phyloP scores from a whole-genome alignment of 1,140 invertebrate genomes.

The Helicoverpa zea region DNA sequence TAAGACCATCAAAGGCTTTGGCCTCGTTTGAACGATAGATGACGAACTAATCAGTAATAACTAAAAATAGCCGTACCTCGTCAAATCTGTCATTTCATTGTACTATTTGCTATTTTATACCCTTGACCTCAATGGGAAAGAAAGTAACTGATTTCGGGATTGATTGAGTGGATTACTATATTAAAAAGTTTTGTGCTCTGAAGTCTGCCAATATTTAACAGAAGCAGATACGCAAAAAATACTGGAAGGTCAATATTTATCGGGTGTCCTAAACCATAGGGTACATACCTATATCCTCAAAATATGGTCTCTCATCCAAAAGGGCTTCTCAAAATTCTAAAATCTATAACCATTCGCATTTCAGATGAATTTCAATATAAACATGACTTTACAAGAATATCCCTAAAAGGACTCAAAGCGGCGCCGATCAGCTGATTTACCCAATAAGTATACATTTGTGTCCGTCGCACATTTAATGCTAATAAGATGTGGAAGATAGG shows the following conservation, averaged over 20 bases:
- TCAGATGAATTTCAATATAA: too few relatives aligned
- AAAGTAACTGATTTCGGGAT: too few relatives aligned
- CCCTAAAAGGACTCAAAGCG: background rate
- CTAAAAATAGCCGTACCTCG: background rate
- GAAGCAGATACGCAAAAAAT: too few relatives aligned
- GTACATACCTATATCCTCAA: too few relatives aligned
- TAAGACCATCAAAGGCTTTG: background rate
- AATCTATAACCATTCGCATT: too few relatives aligned
- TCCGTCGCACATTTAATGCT: slow-evolving; percentile 24
- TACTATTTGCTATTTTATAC: background rate
- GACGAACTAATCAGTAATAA: slow-evolving; percentile 9
- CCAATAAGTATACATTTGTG: slow-evolving; percentile 10
- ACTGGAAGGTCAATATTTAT: too few relatives aligned
- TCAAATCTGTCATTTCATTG: background rate
- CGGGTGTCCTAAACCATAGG: too few relatives aligned
- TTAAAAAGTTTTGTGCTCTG: too few relatives aligned
- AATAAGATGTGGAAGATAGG: slow-evolving; percentile 19
- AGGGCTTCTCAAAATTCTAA: background rate
- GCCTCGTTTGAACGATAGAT: background rate
- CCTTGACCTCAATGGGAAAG: too few relatives aligned
- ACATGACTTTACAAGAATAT: background rate
- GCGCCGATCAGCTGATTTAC: slow-evolving; percentile 20
- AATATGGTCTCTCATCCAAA: too few relatives aligned
- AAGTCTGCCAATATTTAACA: too few relatives aligned
- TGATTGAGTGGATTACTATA: too few relatives aligned